Evolutionary conservation across 2,113 vertebrate species (phyloP).

Genomic region (Cephalopterus ornatus): DNA sequence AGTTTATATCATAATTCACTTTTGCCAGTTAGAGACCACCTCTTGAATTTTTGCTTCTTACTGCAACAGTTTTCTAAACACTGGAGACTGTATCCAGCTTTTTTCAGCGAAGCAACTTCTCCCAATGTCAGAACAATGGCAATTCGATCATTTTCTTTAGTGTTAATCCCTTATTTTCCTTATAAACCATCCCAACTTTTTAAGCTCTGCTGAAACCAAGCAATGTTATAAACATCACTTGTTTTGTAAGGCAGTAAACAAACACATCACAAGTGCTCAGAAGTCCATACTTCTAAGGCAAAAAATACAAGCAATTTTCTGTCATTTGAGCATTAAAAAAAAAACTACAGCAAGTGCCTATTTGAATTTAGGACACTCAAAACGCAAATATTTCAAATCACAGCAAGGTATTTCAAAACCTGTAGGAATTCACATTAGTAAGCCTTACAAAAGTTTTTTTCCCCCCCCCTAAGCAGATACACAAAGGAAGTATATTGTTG

Average conservation of each 20-base stretch:
- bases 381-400: not conserved
- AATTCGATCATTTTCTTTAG: not conserved
- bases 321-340: not conserved
- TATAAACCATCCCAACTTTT: not conserved
- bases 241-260: not conserved
- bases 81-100: not conserved
- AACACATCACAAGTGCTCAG: not conserved
- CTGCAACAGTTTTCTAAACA: not conserved
- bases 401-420: not conserved
- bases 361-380: not conserved
- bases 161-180: not conserved
- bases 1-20: not conserved
- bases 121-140: not conserved
- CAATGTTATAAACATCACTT: not conserved
- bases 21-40: not conserved
- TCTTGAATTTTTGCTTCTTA: not conserved
- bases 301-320: not conserved
- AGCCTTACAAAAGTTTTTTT: not conserved
- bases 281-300: not conserved
- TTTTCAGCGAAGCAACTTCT: not conserved
- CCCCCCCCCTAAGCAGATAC: not conserved
- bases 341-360: not conserved
- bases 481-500: not conserved
- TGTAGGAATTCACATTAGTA: not conserved
- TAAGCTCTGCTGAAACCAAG: not conserved